Base-by-base conservation (phyloP, 2,888 invertebrate genomes). In the Pristionchus japonicus region DNA sequence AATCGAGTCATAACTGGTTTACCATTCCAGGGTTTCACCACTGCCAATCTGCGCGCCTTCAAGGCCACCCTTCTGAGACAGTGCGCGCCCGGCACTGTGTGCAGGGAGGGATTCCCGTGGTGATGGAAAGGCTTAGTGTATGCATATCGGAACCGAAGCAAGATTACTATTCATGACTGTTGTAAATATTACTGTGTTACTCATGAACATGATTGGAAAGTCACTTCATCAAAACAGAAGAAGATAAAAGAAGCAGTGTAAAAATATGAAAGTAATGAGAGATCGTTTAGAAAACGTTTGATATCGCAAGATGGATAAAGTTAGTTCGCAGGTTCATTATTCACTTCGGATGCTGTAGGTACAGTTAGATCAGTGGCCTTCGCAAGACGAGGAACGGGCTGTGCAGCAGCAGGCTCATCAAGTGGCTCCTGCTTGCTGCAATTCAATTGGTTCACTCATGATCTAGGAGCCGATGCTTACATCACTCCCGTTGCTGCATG, bases 21-120 rank as follows among this genome's bases (percentile, higher is more conserved):
- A 23, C 34, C 23, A 43, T 47, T 84, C 17, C 23, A 84, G 83
- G 83, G 83, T 0, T 84, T 84, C 83, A 84, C 83, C 23, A 84
- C 52, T 3, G n/a, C 49, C 61, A 84, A 84, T 37, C 52, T 84
- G 0, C 57, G 43, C 27, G 37, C 34, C 0, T 84, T 84, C 83
- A 34, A 57, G 4, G 6, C 9, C 11, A 37, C 27, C 23, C 83
- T 84, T 13, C 83, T 57, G 34, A 6, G n/a, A 9, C 83, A 84
- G 43, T 31, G 43, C n/a, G 47, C 17, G 17, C 49, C 49, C 9
- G 80, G 31, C 15, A 27, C 15, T 13, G 20, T 80, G 11, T 49
- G 43, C 31, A 80, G 80, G 49, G 15, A 80, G 43, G 80, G 49
- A 80, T 80, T 80, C 49, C 80, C 80, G 27, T 80, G 23, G 23